Evolutionary conservation across 1,140 invertebrate genomes (phyloP), one percentile per base, ranked within the genome.

Genomic region (Globodera ellingtonae): DNA sequence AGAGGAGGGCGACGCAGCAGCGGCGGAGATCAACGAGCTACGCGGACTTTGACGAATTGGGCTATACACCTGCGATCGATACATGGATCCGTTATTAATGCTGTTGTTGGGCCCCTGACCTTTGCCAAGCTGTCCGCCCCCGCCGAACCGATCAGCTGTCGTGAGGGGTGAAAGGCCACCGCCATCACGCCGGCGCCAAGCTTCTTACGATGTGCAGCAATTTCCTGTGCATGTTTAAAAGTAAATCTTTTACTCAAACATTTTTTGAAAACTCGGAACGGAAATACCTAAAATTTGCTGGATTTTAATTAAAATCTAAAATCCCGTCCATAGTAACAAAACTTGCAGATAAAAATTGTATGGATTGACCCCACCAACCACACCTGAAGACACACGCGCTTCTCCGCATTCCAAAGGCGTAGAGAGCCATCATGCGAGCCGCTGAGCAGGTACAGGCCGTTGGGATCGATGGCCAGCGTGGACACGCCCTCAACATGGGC

Each of bases 101-200:
- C 35, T 35, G 35, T 35, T 35, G 35, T 35, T 35, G 35, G 35
- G 35, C 3, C 35, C 35, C 35, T n/a, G n/a, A n/a, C 97, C 92
- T 99, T 99, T 88, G 96, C 97, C 85, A 99, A 92, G 81, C 94
- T 95, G 92, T 99, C 97, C 81, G 97, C 97, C 83, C 97, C 97
- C 82, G 95, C 96, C 91, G 95, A 97, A 79, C 97, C 98, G 89
- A 99, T 98, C 90, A 95, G 98, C 80, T 96, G 95, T 91, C 95
- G 94, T 83, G 95, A 94, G 86, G 97, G 96, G 92, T 99, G 97
- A 92, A 99, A 99, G 88, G 97, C 96, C 81, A 99, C 97, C 90
- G 98, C 95, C 89, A 98, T 93, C 91, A 99, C 98, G 89, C 95
- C 95, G 91, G 98, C 97, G 90, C 99, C 97, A 92, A 98, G 98